Evolutionary conservation across 2,888 invertebrate species (phyloP).

Genomic region (Monochamus alternatus): DNA sequence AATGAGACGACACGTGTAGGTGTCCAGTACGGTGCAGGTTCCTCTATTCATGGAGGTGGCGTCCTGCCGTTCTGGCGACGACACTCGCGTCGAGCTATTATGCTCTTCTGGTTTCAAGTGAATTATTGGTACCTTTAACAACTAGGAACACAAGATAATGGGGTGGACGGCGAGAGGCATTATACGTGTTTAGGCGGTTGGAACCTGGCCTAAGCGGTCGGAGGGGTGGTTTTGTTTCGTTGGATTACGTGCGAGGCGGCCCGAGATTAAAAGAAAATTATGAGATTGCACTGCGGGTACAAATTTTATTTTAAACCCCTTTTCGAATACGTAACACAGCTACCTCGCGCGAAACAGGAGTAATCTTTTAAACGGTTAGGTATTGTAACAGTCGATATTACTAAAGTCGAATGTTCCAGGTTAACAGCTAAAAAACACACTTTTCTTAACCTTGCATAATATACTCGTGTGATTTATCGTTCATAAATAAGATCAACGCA

Average conservation of each 20-base stretch:
- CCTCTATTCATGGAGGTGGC: constrained; percentile 20
- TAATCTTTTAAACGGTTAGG: too few relatives aligned
- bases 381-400: too few relatives aligned
- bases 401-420: too few relatives aligned
- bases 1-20: constrained; percentile 34
- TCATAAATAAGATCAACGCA: too few relatives aligned
- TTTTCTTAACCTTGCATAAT: too few relatives aligned
- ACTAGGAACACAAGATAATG: constrained; percentile 9
- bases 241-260: background rate
- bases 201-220: background rate
- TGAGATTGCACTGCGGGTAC: background rate
- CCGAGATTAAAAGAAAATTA: background rate
- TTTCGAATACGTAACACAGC: too few relatives aligned
- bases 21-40: constrained; percentile 24
- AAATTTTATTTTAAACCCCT: constrained; percentile 14
- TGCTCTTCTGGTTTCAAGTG: constrained; percentile 26
- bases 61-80: constrained; percentile 13
- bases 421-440: too few relatives aligned
- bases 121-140: constrained; percentile 31
- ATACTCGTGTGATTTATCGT: too few relatives aligned
- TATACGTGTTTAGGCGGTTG: background rate
- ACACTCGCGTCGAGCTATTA: constrained; percentile 24
- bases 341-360: too few relatives aligned
- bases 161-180: constrained; percentile 8
- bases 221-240: background rate